Evolutionary conservation across 2,113 vertebrate genomes (phyloP).

Genomic region (Lipotes vexillifer): DNA sequence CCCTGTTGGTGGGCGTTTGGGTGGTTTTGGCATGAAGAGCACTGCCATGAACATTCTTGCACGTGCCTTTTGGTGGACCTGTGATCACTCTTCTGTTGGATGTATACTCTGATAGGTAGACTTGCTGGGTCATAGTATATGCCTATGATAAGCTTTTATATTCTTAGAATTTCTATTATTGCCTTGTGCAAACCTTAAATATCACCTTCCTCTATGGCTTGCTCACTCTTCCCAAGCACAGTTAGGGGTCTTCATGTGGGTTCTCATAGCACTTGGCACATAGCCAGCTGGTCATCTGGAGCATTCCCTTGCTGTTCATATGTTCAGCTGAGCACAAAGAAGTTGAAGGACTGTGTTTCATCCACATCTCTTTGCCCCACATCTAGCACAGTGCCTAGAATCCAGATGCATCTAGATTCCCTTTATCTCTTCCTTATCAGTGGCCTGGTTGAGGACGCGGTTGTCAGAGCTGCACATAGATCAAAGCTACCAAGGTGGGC

Average conservation of each 20-base stretch:
- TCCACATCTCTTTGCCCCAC: background rate
- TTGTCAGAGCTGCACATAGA: background rate
- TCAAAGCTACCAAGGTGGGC: background rate
- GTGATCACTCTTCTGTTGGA: background rate
- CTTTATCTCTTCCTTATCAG: background rate
- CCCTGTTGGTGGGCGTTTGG: background rate
- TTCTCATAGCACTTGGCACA: background rate
- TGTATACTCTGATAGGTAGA: background rate
- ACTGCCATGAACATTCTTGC: background rate
- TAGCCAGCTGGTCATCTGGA: background rate
- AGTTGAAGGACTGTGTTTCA: background rate
- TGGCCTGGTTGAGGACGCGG: background rate
- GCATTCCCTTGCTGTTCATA: background rate
- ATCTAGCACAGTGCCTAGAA: background rate
- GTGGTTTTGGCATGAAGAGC: background rate
- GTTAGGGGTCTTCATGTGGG: background rate
- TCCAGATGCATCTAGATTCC: background rate
- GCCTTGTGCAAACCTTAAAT: background rate
- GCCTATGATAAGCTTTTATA: background rate
- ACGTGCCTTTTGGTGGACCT: rapidly evolving
- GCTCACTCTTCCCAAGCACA: background rate
- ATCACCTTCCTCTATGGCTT: background rate
- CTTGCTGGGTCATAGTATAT: background rate
- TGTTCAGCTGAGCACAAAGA: background rate
- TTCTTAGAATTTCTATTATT: background rate